Percentiles rank a stretch among this genome's conserved stretches.
phyloP scores from a whole-genome alignment of 2,113 vertebrate species.

The Tyrannus savana region DNA sequence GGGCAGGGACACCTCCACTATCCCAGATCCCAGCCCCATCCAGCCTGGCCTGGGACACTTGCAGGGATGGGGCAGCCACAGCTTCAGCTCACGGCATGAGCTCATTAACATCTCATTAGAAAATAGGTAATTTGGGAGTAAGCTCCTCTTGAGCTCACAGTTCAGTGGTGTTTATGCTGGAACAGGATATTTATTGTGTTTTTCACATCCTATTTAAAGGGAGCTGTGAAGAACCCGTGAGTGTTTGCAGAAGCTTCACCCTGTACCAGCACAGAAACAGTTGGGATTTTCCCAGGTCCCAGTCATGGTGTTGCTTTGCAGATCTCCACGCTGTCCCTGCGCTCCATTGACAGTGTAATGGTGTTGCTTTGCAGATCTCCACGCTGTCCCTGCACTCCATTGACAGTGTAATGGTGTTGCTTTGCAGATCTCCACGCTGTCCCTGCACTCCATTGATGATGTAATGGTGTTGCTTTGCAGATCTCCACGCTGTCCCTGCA shows the following conservation, averaged over 20 bases:
- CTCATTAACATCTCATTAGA: too few relatives aligned
- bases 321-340: conserved; percentile 85
- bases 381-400: conserved; percentile 84
- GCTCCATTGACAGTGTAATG: conserved; percentile 84
- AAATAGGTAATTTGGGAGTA: neutral
- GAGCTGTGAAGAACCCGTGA: neutral
- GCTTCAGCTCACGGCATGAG: neutral
- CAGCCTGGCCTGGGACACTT: neutral
- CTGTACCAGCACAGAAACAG: neutral
- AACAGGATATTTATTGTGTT: neutral
- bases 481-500: conserved; percentile 85
- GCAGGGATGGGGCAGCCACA: neutral
- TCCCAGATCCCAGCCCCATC: neutral
- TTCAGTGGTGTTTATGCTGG: neutral
- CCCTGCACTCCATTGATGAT: too few relatives aligned
- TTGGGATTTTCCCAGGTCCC: neutral
- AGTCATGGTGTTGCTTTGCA: conserved; percentile 29
- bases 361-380: conserved; percentile 76
- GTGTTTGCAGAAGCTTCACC: neutral
- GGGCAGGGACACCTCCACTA: neutral
- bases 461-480: conserved; percentile 64
- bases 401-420: conserved; percentile 63
- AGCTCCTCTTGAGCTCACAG: neutral
- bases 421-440: conserved; percentile 83
- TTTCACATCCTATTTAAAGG: neutral